Percentiles rank a stretch among this genome's conserved stretches.
Conservation (phyloP, 2,888 invertebrate species). For the Amblyjoppa proteus region DNA sequence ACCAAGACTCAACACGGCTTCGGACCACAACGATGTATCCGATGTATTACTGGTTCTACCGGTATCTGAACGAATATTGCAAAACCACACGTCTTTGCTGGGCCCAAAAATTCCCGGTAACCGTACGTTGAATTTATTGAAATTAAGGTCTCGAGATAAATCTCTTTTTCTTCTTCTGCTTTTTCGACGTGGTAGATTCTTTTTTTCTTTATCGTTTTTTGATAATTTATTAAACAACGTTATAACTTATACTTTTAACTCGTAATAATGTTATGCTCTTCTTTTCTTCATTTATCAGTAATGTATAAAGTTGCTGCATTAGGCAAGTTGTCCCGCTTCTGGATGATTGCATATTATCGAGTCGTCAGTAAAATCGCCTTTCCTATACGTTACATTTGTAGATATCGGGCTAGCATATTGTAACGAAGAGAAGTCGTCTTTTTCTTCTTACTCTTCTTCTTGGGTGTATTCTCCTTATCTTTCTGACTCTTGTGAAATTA, state of each 20-base stretch:
- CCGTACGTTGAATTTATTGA: conserved; percentile 12
- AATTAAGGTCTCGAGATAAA: not conserved
- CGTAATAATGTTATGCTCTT: not conserved
- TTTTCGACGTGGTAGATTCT: conserved; percentile 1
- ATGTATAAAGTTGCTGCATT: not conserved
- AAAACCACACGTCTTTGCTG: conserved; percentile 46
- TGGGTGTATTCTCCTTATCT: not conserved
- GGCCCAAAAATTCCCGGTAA: conserved; percentile 28
- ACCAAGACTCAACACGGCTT: conserved; percentile 41
- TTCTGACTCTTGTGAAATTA: not conserved
- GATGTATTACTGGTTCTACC: conserved; percentile 66
- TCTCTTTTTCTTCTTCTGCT: not conserved
- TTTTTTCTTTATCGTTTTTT: not conserved
- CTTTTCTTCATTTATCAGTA: not conserved
- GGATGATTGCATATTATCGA: not conserved
- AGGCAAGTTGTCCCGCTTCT: not conserved
- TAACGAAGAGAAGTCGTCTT: not conserved
- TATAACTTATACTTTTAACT: too few relatives aligned
- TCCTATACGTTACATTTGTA: too few relatives aligned
- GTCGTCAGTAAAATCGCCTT: not conserved
- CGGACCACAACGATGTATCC: conserved; percentile 58
- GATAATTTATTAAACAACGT: not conserved
- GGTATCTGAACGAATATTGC: conserved; percentile 59
- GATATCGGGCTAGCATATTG: too few relatives aligned
- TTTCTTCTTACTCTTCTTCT: not conserved